Evolutionary conservation across 2,113 vertebrate genomes (phyloP).

Genomic region (Pelodiscus sinensis): DNA sequence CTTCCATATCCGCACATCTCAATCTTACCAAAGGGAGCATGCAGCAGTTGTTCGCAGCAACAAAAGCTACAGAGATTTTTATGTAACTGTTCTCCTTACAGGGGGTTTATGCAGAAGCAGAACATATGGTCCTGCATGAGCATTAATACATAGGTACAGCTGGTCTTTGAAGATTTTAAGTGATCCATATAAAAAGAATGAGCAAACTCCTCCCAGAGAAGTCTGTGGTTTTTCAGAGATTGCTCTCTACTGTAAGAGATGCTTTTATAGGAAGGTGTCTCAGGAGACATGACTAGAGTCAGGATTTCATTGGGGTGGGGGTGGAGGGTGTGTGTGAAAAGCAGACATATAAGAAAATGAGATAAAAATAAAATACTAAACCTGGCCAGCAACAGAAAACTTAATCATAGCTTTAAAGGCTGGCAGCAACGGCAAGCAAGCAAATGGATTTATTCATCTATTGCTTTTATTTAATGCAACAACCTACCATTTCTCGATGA

Average conservation of each 20-base stretch:
- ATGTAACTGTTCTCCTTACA: slow-evolving; percentile 62
- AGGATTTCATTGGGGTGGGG: not conserved
- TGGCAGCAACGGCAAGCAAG: slow-evolving; percentile 29
- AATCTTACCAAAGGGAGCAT: not conserved
- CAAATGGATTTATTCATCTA: slow-evolving; percentile 52
- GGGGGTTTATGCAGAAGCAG: slow-evolving; percentile 52
- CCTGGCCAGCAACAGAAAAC: slow-evolving; percentile 13
- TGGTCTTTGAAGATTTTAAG: slow-evolving; percentile 52
- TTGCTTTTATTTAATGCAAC: slow-evolving; percentile 70
- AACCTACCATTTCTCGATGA: slow-evolving; percentile 61
- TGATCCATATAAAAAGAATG: slow-evolving; percentile 44
- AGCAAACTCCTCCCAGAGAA: slow-evolving; percentile 36
- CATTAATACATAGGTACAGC: slow-evolving; percentile 49
- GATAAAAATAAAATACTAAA: slow-evolving; percentile 37
- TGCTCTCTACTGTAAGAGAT: slow-evolving; percentile 13
- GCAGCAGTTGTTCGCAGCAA: not conserved
- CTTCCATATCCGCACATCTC: slow-evolving; percentile 42
- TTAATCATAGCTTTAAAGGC: slow-evolving; percentile 55
- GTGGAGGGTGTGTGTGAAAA: not conserved
- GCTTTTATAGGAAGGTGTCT: not conserved
- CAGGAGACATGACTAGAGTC: slow-evolving; percentile 11
- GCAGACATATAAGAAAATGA: slow-evolving; percentile 40
- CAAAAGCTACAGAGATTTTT: slow-evolving; percentile 64
- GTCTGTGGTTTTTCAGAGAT: not conserved
- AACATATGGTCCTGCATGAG: slow-evolving; percentile 63